Base-by-base conservation (phyloP, 2,797 vertebrate genomes). In the Poeciliopsis infans region DNA sequence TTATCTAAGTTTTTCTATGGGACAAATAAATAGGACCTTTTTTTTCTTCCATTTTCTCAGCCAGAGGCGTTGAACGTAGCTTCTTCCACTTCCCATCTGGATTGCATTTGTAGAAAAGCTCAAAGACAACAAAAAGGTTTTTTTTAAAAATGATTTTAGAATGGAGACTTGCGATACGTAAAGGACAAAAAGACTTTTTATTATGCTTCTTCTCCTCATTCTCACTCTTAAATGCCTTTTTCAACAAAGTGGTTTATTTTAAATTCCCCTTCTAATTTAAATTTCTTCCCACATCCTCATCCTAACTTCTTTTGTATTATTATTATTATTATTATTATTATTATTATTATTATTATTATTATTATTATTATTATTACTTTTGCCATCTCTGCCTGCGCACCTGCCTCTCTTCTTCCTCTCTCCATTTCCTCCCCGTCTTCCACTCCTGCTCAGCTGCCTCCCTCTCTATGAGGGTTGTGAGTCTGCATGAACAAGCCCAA, bases 401-500 rank as follows among this genome's bases (percentile, higher is more conserved):
- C 88, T 87, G 83, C 82, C 75, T 75, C 83, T 81, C 64, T 69
- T 70, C 33, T 72, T 28, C 43, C 36, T 31, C 2, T 4, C 64
- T 13, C 43, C 7, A 79, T 66, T 61, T 71, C 82, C 45, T 70
- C 70, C 80, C 70, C 68, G 11, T 81, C 66, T 77, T 45, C 85
- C 77, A 83, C 86, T 83, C 79, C 83, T 53, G 43, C 78, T 76
- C 81, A 53, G 75, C 57, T 31, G 31, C 80, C 79, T 73, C 71
- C 33, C 45, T 77, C 64, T 86, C 80, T 0, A 57, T 51, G 47
- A 85, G 76, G 83, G 57, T 75, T 84, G 91, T 88, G 90, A 92
- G 92, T 85, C 78, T 87, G 91, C 93, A 94, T 94, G 86, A 91
- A 78, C 86, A 86, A 79, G 57, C 81, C 79, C 85, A 57, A 91